phyloP scores from a whole-genome alignment of 2,888 invertebrate genomes.

The Thereva nobilitata region DNA sequence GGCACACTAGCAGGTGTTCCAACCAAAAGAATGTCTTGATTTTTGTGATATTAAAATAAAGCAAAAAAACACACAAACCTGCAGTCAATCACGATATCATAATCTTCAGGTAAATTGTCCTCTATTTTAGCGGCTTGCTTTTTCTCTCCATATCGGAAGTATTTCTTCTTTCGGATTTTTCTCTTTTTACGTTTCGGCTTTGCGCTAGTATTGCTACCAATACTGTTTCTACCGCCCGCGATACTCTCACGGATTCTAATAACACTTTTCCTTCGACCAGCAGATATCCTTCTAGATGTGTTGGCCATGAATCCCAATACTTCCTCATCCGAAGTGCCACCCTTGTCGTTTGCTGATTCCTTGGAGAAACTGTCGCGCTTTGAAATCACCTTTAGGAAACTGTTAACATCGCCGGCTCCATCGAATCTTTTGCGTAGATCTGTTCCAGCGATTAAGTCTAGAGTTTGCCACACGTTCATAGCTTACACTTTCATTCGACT shows the following conservation, averaged over 20 bases:
- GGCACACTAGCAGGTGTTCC: not conserved
- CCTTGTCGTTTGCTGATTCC: not conserved
- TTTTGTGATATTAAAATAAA: not conserved
- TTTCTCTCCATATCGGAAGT: conserved; percentile 2
- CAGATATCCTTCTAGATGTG: not conserved
- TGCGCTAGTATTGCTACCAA: not conserved
- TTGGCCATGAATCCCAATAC: not conserved
- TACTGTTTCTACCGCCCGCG: too few relatives aligned
- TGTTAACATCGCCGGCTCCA: conserved; percentile 14
- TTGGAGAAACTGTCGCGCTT: conserved; percentile 21
- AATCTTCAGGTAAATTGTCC: conserved; percentile 46
- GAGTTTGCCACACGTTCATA: conserved; percentile 57
- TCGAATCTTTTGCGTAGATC: conserved; percentile 43
- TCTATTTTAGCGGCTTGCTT: not conserved
- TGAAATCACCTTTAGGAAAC: conserved; percentile 13
- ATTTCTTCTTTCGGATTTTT: not conserved
- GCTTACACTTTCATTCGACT: too few relatives aligned
- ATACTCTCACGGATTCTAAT: too few relatives aligned
- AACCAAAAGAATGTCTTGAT: not conserved
- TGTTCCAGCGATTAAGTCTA: conserved; percentile 52
- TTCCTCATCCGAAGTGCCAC: not conserved
- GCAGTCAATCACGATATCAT: conserved; percentile 54
- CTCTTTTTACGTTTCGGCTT: not conserved
- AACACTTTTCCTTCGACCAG: not conserved
- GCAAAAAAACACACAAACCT: conserved; percentile 47